These are phyloP conservation scores for Rhinatrema bivittatum DNA, from an alignment of 2,797 vertebrate species.

Conservation along the genomic window DNA sequence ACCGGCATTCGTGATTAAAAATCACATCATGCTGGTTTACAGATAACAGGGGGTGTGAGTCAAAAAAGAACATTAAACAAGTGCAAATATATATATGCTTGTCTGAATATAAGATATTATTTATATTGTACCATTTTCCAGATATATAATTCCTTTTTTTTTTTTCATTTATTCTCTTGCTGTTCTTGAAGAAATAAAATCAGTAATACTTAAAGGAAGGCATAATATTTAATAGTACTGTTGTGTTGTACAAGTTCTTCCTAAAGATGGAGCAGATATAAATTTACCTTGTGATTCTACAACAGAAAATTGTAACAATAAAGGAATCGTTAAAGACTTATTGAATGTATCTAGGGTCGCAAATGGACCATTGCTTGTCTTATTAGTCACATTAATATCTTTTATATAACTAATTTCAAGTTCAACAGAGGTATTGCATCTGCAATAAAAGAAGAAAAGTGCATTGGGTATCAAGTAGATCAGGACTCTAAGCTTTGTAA, in stretches of 20 bases:
- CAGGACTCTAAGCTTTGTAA: accelerated
- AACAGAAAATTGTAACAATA: constrained; percentile 1
- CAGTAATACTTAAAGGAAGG: not conserved
- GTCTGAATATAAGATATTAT: too few species aligned
- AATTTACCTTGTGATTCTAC: constrained; percentile 6
- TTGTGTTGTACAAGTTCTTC: not conserved
- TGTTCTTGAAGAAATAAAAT: too few species aligned
- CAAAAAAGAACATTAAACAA: too few species aligned
- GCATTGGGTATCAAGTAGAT: not conserved
- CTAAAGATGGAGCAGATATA: not conserved
- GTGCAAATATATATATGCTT: too few species aligned
- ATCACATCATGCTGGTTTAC: too few species aligned
- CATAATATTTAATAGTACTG: not conserved
- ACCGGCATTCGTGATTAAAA: too few species aligned
- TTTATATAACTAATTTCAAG: not conserved
- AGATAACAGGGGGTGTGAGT: too few species aligned
- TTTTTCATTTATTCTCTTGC: too few species aligned
- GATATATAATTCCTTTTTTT: too few species aligned
- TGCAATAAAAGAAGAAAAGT: accelerated
- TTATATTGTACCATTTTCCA: too few species aligned
- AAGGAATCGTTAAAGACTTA: constrained; percentile 5
- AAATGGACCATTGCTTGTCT: constrained; percentile 7
- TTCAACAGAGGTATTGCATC: not conserved
- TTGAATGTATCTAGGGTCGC: constrained; percentile 6
- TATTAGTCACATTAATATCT: constrained; percentile 12